phyloP scores from a whole-genome alignment of 2,797 vertebrate species.

The Hirundo rustica region DNA sequence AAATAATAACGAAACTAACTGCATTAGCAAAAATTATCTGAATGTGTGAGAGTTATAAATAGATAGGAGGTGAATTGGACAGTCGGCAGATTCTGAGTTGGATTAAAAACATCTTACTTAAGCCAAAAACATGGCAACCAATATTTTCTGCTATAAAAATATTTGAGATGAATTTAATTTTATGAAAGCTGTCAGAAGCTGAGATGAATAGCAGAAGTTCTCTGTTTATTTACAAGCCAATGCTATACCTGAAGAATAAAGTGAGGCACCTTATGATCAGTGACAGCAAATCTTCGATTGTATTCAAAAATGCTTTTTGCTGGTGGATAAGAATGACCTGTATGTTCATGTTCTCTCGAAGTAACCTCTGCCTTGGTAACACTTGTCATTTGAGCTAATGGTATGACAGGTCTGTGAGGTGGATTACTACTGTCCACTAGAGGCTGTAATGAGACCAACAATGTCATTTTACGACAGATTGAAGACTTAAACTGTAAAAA shows the following conservation, averaged over 20 bases:
- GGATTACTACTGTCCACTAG: constrained; percentile 77
- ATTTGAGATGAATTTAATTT: constrained; percentile 70
- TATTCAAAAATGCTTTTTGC: not conserved
- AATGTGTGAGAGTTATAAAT: constrained; percentile 70
- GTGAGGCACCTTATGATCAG: not conserved
- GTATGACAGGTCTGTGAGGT: constrained; percentile 52
- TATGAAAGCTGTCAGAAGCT: constrained; percentile 71
- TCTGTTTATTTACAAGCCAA: constrained; percentile 55
- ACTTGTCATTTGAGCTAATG: constrained; percentile 9
- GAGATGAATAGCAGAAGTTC: constrained; percentile 56
- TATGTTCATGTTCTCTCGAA: not conserved
- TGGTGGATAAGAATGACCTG: not conserved
- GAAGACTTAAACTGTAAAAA: not conserved
- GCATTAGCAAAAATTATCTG: constrained; percentile 51
- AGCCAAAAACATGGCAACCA: constrained; percentile 76
- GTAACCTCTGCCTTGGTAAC: constrained; percentile 36
- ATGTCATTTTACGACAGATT: constrained; percentile 64
- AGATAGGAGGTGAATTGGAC: constrained; percentile 74
- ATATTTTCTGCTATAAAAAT: constrained; percentile 78
- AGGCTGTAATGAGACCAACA: constrained; percentile 81
- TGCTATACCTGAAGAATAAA: constrained; percentile 48
- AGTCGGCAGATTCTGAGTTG: constrained; percentile 70
- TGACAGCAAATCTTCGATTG: not conserved
- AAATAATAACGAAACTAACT: constrained; percentile 68
- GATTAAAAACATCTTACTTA: constrained; percentile 72